Conservation (phyloP, 2,113 vertebrate genomes). For the Hyperopisus bebe region DNA sequence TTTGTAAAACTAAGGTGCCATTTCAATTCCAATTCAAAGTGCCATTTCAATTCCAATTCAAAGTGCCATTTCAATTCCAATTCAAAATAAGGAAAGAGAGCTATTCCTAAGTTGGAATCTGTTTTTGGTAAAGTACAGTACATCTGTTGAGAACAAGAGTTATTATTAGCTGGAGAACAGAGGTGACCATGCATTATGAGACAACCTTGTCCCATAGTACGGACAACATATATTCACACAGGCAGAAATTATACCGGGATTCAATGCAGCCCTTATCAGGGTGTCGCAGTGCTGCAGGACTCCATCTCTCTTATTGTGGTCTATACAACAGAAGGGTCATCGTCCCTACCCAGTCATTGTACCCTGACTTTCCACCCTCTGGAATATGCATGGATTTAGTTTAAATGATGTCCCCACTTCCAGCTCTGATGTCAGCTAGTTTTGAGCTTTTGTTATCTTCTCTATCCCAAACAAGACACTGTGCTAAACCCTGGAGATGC, state of each 20-base stretch:
- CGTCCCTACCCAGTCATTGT: background rate
- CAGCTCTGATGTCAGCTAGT: background rate
- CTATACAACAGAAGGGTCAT: background rate
- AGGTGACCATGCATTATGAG: background rate
- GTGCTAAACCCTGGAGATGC: slow-evolving; percentile 1
- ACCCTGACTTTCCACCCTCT: background rate
- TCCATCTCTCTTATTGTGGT: background rate
- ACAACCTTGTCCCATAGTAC: background rate
- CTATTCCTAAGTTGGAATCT: background rate
- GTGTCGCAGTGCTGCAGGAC: slow-evolving; percentile 33
- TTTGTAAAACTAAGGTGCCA: background rate
- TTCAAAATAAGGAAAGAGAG: background rate
- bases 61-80: background rate
- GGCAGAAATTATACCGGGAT: slow-evolving; percentile 19
- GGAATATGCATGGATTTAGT: background rate
- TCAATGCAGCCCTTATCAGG: slow-evolving; percentile 43
- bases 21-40: background rate
- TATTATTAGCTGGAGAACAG: background rate
- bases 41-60: too few species aligned
- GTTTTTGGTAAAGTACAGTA: background rate
- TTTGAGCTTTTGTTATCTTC: background rate
- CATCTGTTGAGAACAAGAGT: background rate
- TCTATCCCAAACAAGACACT: slow-evolving; percentile 32
- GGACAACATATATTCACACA: background rate
- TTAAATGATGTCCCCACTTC: background rate